These are phyloP conservation scores for Silurus asotus DNA, from an alignment of 2,113 vertebrate genomes.

Conservation along the genomic window DNA sequence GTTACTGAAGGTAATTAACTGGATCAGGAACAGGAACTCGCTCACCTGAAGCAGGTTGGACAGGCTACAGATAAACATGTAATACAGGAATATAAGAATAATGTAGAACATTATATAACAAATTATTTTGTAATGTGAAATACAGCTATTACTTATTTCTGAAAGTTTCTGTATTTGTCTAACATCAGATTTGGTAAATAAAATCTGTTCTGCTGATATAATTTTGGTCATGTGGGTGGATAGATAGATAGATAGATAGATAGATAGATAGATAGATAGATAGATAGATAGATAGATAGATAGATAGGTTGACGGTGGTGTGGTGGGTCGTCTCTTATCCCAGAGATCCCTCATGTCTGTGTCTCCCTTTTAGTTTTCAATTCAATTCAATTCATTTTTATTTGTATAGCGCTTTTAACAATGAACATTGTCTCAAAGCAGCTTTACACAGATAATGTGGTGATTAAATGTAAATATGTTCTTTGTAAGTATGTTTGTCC, in stretches of 20 bases:
- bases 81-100: background rate
- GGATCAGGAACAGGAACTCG: background rate
- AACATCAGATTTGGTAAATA: background rate
- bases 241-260: background rate
- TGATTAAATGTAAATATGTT: too few species aligned
- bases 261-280: too few species aligned
- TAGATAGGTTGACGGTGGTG: too few species aligned
- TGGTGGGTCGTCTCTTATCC: too few species aligned
- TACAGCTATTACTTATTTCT: background rate
- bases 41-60: conserved; percentile 1
- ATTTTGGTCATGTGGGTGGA: background rate
- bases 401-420: too few species aligned
- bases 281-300: too few species aligned
- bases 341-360: too few species aligned
- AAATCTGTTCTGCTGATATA: background rate
- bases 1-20: conserved; percentile 13
- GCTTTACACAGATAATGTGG: too few species aligned
- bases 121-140: background rate
- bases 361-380: too few species aligned
- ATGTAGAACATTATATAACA: background rate
- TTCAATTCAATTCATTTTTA: too few species aligned
- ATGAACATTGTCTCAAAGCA: too few species aligned
- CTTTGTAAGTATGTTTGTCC: too few species aligned
- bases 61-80: background rate
- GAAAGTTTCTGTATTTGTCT: background rate